Conservation (phyloP, 2,797 vertebrate species). For the Gambusia yucatana region DNA sequence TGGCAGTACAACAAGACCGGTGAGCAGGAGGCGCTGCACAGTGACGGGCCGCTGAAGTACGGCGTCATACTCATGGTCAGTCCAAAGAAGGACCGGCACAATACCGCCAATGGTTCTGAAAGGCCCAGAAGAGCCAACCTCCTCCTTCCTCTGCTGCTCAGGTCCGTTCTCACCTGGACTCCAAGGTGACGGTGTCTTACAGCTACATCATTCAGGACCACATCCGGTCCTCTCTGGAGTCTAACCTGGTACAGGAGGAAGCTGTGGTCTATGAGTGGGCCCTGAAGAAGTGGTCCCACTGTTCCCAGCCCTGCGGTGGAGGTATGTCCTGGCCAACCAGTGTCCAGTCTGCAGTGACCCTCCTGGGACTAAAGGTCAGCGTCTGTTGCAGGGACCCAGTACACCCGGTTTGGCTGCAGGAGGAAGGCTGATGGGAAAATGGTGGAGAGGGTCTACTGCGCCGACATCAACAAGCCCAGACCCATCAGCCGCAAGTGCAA, state of each 20-base stretch:
- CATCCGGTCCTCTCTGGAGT: conserved; percentile 86
- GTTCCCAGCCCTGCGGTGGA: conserved; percentile 95
- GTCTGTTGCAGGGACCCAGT: conserved; percentile 88
- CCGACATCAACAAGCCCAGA: conserved; percentile 87
- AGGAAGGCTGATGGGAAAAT: conserved; percentile 92
- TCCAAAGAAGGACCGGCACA: not conserved
- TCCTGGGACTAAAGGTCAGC: not conserved
- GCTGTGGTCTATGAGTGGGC: conserved; percentile 91
- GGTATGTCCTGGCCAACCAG: conserved; percentile 61
- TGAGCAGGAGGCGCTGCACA: conserved; percentile 88
- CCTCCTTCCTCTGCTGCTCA: conserved; percentile 48
- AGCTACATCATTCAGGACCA: conserved; percentile 94
- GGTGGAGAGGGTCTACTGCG: conserved; percentile 90
- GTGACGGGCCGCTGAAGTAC: conserved; percentile 87
- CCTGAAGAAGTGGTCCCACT: conserved; percentile 95
- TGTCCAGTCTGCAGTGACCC: not conserved
- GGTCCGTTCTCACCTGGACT: conserved; percentile 86
- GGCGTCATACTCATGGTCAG: conserved; percentile 86
- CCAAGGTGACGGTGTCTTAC: conserved; percentile 92
- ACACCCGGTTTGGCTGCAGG: conserved; percentile 95
- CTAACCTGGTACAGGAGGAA: conserved; percentile 91
- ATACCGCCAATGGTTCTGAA: not conserved
- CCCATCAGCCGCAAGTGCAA: conserved; percentile 93
- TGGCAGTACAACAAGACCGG: conserved; percentile 92
- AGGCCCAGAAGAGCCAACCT: not conserved